Conservation (phyloP, 2,113 vertebrate genomes). For the Myanophis thanlyinensis region DNA sequence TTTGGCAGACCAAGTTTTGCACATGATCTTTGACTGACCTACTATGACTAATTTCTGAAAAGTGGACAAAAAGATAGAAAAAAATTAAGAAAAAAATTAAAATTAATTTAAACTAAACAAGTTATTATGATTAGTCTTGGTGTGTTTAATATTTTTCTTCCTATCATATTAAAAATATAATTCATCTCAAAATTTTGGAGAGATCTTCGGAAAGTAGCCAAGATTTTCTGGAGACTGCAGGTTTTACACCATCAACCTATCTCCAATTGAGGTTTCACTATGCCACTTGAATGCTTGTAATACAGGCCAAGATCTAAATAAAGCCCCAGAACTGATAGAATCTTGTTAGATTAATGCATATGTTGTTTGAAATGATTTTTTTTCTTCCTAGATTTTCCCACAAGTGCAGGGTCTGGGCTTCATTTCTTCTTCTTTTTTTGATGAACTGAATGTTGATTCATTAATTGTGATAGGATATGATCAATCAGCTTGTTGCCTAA, state of each 20-base stretch:
- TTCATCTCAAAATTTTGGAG: not conserved
- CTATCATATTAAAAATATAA: not conserved
- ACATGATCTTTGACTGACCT: not conserved
- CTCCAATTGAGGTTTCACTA: not conserved
- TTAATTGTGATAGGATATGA: not conserved
- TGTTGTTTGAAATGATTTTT: not conserved
- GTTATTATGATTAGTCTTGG: not conserved
- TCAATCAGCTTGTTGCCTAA: not conserved
- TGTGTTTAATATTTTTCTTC: not conserved
- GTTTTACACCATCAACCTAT: not conserved
- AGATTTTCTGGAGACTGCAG: not conserved
- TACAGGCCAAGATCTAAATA: not conserved
- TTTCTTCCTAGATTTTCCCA: not conserved
- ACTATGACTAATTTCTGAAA: not conserved
- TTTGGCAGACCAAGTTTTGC: not conserved
- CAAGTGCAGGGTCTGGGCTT: not conserved
- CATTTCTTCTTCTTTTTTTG: not conserved
- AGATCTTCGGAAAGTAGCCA: not conserved
- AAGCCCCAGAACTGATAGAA: not conserved
- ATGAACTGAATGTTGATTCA: no score
- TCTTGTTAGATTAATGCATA: not conserved
- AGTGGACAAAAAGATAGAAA: not conserved
- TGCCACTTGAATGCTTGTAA: not conserved
- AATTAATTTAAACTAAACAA: not conserved
- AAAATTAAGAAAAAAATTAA: not conserved